Percentiles rank a stretch among this genome's conserved stretches.
phyloP scores from a whole-genome alignment of 2,797 vertebrate genomes.

The Melanotaenia parkinsoni region DNA sequence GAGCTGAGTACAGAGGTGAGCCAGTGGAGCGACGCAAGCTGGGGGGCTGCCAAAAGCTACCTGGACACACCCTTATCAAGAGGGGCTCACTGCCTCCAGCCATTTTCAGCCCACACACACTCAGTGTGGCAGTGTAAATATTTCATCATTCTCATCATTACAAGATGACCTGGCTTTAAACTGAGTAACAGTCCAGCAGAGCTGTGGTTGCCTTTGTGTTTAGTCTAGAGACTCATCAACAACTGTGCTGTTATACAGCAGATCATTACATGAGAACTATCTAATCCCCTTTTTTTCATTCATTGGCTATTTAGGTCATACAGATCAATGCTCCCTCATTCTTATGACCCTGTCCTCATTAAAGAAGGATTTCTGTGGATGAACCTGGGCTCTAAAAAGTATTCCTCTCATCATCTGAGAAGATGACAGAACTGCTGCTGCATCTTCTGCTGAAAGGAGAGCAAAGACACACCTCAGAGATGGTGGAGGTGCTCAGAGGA shows the following conservation, averaged over 20 bases:
- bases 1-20: conserved; percentile 48
- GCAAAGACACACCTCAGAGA: conserved; percentile 20
- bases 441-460: conserved; percentile 22
- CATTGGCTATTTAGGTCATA: not conserved
- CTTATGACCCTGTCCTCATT: not conserved
- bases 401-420: conserved; percentile 5
- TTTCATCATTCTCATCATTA: conserved; percentile 59
- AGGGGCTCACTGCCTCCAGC: conserved; percentile 20
- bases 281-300: conserved; percentile 4
- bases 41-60: conserved; percentile 56
- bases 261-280: conserved; percentile 2
- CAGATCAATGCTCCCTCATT: not conserved
- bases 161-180: conserved; percentile 26
- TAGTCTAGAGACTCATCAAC: conserved; percentile 45
- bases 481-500: conserved; percentile 9
- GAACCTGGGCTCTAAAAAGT: conserved; percentile 7
- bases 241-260: conserved; percentile 11
- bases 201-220: conserved; percentile 37
- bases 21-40: conserved; percentile 41
- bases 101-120: conserved; percentile 36
- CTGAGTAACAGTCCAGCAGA: conserved; percentile 37
- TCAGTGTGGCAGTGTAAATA: conserved; percentile 67
- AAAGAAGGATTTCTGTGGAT: conserved; percentile 9
- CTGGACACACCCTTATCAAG: conserved; percentile 66
- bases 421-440: conserved; percentile 2